These are phyloP conservation scores for Pygocentrus nattereri DNA, from an alignment of 2,797 vertebrate species.

Conservation along the genomic window DNA sequence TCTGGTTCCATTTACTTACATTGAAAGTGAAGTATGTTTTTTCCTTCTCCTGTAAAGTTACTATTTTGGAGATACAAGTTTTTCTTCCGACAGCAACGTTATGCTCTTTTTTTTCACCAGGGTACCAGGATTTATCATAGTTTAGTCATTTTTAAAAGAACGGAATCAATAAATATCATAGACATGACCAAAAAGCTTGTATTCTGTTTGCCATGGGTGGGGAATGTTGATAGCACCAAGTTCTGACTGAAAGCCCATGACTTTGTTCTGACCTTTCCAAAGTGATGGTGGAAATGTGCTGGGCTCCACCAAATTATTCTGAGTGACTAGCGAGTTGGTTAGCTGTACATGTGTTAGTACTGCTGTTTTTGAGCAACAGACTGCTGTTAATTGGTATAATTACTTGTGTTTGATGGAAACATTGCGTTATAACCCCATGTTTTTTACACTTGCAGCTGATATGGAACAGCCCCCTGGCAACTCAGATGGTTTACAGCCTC, in stretches of 20 bases:
- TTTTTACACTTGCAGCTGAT: slow-evolving; percentile 71
- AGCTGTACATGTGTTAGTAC: neutral
- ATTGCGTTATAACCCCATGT: neutral
- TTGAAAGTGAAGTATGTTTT: too few relatives aligned
- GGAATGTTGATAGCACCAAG: neutral
- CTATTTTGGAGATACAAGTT: too few relatives aligned
- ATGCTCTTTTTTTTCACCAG: too few relatives aligned
- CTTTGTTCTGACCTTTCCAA: too few relatives aligned
- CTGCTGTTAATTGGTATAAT: too few relatives aligned
- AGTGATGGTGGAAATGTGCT: neutral
- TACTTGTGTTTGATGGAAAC: neutral
- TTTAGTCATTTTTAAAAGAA: too few relatives aligned
- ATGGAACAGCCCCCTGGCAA: slow-evolving; percentile 81
- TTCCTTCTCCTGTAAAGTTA: too few relatives aligned
- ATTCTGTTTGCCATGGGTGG: neutral
- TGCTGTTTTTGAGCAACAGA: neutral
- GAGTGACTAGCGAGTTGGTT: neutral
- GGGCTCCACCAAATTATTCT: neutral
- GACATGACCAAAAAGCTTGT: neutral
- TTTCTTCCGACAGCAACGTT: too few relatives aligned
- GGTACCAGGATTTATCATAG: too few relatives aligned
- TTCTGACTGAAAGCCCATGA: neutral
- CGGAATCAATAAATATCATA: too few relatives aligned
- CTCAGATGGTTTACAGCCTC: slow-evolving; percentile 77
- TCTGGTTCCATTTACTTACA: too few relatives aligned